These are phyloP conservation scores for Empidonax alnorum DNA, from an alignment of 2,113 vertebrate genomes.

Conservation along the genomic window DNA sequence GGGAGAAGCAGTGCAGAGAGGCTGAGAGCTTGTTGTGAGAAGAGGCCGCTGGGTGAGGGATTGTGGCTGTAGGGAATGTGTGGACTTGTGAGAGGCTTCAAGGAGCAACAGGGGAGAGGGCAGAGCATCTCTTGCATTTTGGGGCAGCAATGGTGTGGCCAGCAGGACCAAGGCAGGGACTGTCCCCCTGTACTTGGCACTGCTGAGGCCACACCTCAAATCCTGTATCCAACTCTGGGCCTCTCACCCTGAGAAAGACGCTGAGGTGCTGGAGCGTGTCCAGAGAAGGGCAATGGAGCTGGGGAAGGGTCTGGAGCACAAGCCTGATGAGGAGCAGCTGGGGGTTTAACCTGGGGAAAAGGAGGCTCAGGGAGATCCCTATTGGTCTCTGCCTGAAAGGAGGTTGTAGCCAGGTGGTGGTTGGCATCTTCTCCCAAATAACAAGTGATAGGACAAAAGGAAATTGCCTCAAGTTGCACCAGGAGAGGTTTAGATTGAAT, in stretches of 20 bases:
- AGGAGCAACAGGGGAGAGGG: not conserved
- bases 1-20: not conserved
- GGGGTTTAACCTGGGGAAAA: not conserved
- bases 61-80: fast-evolving
- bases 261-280: not conserved
- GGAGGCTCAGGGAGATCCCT: not conserved
- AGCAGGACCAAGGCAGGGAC: not conserved
- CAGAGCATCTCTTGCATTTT: not conserved
- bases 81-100: not conserved
- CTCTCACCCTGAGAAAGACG: not conserved
- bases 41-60: not conserved
- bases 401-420: not conserved
- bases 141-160: not conserved
- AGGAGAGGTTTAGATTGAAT: not conserved
- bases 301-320: not conserved
- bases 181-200: not conserved
- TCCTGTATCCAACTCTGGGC: not conserved
- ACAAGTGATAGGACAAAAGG: not conserved
- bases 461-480: fast-evolving
- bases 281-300: not conserved
- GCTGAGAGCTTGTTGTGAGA: not conserved
- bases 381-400: not conserved
- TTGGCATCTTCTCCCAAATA: not conserved
- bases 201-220: not conserved
- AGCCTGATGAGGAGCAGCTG: not conserved